Base-by-base conservation (phyloP, 2,888 invertebrate species). In the Plusia festucae region DNA sequence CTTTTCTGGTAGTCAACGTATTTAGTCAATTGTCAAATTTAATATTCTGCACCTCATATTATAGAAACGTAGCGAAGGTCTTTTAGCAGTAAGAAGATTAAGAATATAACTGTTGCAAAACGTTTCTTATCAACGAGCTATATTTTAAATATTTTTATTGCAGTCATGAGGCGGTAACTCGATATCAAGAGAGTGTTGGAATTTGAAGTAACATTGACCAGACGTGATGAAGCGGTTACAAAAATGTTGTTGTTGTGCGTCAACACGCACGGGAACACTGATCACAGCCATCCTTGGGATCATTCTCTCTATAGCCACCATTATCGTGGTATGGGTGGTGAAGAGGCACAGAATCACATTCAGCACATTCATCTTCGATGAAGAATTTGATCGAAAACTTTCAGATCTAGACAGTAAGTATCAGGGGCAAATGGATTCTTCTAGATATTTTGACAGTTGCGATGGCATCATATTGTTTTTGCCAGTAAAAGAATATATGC, bases 311-410 rank as follows among this genome's bases (percentile, higher is more conserved):
- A 96, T 98, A 53, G 86, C 86, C 54, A 97, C 97, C 46, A 96
- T 98, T 76, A 94, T 97, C 68, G 87, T 97, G 46, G 96, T 97
- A 65, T 96, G 97, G 91, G 90, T 93, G n/a, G 92, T 93, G 11
- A 81, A 89, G 69, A 95, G 93, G 53, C 95, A 95, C 57, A 95
- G 96, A 65, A 96, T 97, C 54, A 96, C 97, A 79, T 97, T 97
- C 91, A 97, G 96, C 86, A 98, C 97, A n/a, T 97, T 97, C 85
- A 95, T 98, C 49, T 96, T 98, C 76, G 97, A 97, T 85, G 96
- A 96, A 83, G 91, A 92, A 9, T 89, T 90, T 46, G 93, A 94
- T 72, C 92, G 81, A 72, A 90, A 88, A 65, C 90, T 97, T 51
- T 96, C 97, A 81, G 96, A 96, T 81, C 95, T 95, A 83, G 95